Conservation (phyloP, 2,888 invertebrate genomes). For the Antheraea assamensis region DNA sequence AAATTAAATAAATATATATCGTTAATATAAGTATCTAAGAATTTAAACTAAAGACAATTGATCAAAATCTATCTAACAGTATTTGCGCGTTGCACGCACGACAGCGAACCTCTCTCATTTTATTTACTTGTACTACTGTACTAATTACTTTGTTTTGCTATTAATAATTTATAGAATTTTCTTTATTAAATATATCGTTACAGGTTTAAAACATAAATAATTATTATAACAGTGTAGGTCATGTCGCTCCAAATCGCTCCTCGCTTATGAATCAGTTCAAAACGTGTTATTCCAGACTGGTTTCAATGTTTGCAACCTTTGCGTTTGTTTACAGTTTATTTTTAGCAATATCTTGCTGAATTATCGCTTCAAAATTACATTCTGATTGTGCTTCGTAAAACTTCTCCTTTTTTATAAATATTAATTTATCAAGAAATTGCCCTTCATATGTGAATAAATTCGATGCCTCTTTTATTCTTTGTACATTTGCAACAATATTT, state of each 20-base stretch:
- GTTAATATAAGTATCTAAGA: too few species aligned
- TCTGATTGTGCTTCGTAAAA: conserved; percentile 41
- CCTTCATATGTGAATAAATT: neutral
- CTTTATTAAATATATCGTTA: neutral
- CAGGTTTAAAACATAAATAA: neutral
- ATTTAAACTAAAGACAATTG: too few species aligned
- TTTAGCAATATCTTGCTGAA: conserved; percentile 57
- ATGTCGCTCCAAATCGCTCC: conserved; percentile 33
- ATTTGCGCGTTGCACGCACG: too few species aligned
- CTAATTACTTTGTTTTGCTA: neutral
- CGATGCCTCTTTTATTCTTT: neutral
- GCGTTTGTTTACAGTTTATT: conserved; percentile 69
- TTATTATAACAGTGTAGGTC: neutral
- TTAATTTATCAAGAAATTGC: conserved; percentile 16
- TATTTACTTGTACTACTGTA: too few species aligned
- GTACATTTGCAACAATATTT: neutral
- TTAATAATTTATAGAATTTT: neutral
- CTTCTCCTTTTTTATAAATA: conserved; percentile 32
- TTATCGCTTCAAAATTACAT: conserved; percentile 39
- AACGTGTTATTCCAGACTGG: conserved; percentile 49
- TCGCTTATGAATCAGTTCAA: conserved; percentile 37
- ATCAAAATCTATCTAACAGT: too few species aligned
- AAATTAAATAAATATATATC: too few species aligned
- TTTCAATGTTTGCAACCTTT: conserved; percentile 59
- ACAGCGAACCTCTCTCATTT: too few species aligned